Base-by-base conservation (phyloP, 2,797 vertebrate genomes). In the Enteromius radiatus region DNA sequence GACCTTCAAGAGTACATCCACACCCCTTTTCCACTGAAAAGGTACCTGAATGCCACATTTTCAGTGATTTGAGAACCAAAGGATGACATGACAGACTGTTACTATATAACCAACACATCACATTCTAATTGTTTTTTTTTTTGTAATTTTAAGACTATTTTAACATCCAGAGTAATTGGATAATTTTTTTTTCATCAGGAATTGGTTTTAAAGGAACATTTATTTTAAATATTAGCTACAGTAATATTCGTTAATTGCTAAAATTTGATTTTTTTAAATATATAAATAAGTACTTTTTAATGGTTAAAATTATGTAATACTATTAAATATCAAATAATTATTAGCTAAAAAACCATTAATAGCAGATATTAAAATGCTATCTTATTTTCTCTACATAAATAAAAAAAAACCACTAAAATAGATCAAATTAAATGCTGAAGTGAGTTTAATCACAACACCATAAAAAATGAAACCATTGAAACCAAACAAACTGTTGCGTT, bases 11-110 rank as follows among this genome's bases (percentile, higher is more conserved):
- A 28, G 54, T 59, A 56, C 7, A 41, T 61, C 28, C 28, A 76
- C 73, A 41, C 78, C 21, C 78, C 26, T 61, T 79, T 45, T 26
- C 1, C 11, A 45, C 5, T 80, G 23, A 80, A 80, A 76, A 59
- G 33, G 52, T 76, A 36, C 14, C 14, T 41, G 73, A 17, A 76
- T 59, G 36, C 52, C 49, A 74, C 49, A 23, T 74, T 74, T 54
- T n/a, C 49, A 14, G 12, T 36, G 11, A 36, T 15, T 21, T 31
- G 41, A 71, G 26, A 71, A 28, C 43, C 31, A 36, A 54, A 59
- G 36, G n/a, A 14, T 4, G 8, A 75, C 52, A 21, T n/a, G n/a
- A 74, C 5, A n/a, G 31, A 52, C 31, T 28, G n/a, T 45, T 70
- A 47, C n/a, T 52, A 14, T 5, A 8, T 54, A 75, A 38, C 21